Evolutionary conservation across 2,797 vertebrate species (phyloP), one percentile per base, ranked within the genome.

Genomic region (Smutsia gigantea): DNA sequence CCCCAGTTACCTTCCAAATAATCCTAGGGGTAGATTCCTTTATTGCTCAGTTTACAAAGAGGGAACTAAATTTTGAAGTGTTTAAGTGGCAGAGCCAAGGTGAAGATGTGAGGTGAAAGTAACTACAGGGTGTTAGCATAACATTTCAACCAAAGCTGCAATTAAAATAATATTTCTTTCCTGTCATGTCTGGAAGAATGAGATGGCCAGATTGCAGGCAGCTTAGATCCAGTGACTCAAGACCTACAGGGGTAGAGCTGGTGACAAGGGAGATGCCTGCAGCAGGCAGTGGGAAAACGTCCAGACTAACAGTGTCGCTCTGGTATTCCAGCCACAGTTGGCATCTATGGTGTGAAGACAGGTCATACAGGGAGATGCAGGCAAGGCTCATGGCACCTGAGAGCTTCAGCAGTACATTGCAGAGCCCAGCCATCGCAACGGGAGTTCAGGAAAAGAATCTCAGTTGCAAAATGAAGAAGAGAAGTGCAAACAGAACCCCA

Each of bases 151-250:
- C 72, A 46, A 87, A 96, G 42, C 57, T 66, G 3, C 55, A 94
- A 72, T 89, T 84, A 83, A 94, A 81, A 72, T 23, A 31, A 3
- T 46, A 53, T 21, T 53, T 91, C 29, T 93, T 86, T 61, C 27
- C n/a, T 83, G 34, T 59, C 69, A 4, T 27, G 34, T 72, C 63
- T 93, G 51, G 39, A 86, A 72, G 55, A 92, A 71, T 51, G 55
- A 87, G 55, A 34, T 84, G 72, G 29, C 34, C 92, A 96, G 75
- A 85, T 85, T 85, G 34, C 37, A 77, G 39, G 55, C 77, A 92
- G 82, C 53, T 53, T 59, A 5, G 72, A n/a, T 55, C 4, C 51
- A 55, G 15, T 88, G 88, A 59, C 23, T 79, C 14, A 21, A 79
- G 59, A 39, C 29, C 21, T 69, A 5, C 25, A 42, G 49, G 34